phyloP scores from a whole-genome alignment of 2,888 invertebrate species.

The Scelioninae gen. 1 region DNA sequence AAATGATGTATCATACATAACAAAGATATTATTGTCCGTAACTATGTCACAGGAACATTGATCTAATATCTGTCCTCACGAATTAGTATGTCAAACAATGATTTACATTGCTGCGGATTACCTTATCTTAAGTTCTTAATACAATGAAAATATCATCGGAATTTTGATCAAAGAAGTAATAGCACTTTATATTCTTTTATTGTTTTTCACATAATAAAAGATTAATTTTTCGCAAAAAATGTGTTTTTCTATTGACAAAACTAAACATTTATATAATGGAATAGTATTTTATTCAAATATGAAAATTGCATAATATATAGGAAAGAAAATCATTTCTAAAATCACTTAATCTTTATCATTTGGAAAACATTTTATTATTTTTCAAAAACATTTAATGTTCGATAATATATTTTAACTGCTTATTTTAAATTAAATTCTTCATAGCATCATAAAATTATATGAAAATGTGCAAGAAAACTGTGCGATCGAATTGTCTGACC shows the following conservation, averaged over 20 bases:
- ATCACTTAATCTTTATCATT: too few species aligned
- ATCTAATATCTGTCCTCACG: constrained; percentile 22
- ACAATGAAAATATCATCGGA: not conserved
- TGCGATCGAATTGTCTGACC: constrained; percentile 1
- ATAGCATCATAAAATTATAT: constrained; percentile 1
- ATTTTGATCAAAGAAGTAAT: not conserved
- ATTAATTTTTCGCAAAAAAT: not conserved
- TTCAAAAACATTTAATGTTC: not conserved
- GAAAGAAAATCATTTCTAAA: too few species aligned
- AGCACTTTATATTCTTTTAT: not conserved
- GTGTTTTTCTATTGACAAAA: too few species aligned
- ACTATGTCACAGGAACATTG: constrained; percentile 13
- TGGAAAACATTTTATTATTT: not conserved
- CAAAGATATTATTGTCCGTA: constrained; percentile 17
- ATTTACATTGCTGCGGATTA: constrained; percentile 10
- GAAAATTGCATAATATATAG: too few species aligned
- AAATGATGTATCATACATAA: constrained; percentile 15
- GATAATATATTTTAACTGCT: not conserved
- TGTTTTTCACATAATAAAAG: not conserved
- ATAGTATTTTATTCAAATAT: too few species aligned
- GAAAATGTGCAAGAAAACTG: not conserved
- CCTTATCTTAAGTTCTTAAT: constrained; percentile 5
- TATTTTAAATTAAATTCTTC: not conserved
- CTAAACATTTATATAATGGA: too few species aligned
- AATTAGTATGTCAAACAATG: constrained; percentile 10